phyloP scores from a whole-genome alignment of 2,113 vertebrate species.

The Planiliza haematocheilus region DNA sequence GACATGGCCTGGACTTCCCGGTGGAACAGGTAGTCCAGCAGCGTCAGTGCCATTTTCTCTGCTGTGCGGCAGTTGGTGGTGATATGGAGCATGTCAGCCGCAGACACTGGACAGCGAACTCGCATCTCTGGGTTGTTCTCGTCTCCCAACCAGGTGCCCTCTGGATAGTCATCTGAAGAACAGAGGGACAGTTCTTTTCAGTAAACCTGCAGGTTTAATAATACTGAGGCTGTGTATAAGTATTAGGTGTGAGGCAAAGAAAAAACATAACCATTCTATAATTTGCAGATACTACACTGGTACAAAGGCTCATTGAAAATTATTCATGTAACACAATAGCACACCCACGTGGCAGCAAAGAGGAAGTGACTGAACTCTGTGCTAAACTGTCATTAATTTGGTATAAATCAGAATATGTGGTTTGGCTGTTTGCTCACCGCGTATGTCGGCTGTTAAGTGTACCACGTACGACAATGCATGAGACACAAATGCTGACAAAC shows the following conservation, averaged over 20 bases:
- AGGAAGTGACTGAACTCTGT: constrained; percentile 10
- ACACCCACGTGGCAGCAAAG: constrained; percentile 64
- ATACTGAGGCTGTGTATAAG: not conserved
- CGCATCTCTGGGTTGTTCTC: constrained; percentile 96
- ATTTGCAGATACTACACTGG: constrained; percentile 2
- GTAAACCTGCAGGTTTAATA: not conserved
- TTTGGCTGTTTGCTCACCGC: constrained; percentile 32
- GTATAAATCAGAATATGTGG: constrained; percentile 23
- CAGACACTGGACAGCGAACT: constrained; percentile 93
- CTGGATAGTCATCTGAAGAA: constrained; percentile 90
- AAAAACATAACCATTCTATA: not conserved
- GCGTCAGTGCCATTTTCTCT: constrained; percentile 96
- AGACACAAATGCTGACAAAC: constrained; percentile 52
- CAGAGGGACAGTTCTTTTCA: constrained; percentile 3
- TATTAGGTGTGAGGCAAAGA: not conserved
- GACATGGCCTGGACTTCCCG: constrained; percentile 97
- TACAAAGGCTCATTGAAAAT: not conserved
- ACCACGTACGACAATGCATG: constrained; percentile 32
- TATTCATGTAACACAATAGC: constrained; percentile 57
- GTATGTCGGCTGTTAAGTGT: constrained; percentile 42
- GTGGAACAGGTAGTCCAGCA: constrained; percentile 97
- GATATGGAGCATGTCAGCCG: constrained; percentile 96
- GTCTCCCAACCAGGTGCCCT: constrained; percentile 96
- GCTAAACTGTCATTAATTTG: constrained; percentile 7
- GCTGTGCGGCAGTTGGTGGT: constrained; percentile 96